A percentile compares a stretch with the other conserved stretches of the same genome.
These are phyloP conservation scores for Polypterus bichir DNA, from an alignment of 2,113 vertebrate species.

Conservation along the genomic window DNA sequence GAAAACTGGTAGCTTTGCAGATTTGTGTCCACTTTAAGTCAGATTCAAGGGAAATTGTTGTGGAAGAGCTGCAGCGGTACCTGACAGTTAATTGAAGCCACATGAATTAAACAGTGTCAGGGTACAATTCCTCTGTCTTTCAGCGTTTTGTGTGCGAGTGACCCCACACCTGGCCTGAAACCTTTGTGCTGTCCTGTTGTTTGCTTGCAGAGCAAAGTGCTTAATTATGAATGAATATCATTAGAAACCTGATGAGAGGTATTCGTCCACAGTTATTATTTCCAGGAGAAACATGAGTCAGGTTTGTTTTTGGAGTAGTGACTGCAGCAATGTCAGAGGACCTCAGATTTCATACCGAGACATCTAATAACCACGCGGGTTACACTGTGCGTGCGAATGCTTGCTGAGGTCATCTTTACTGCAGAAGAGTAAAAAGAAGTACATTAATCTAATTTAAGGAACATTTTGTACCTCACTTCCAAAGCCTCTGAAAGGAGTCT, in stretches of 20 bases:
- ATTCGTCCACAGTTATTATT: conserved; percentile 27
- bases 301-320: conserved; percentile 22
- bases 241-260: conserved; percentile 52
- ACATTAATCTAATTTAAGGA: too few relatives aligned
- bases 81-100: conserved; percentile 39
- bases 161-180: conserved; percentile 24
- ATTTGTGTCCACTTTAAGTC: too few relatives aligned
- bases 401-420: too few relatives aligned
- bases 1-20: too few relatives aligned
- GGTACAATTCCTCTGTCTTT: conserved; percentile 23
- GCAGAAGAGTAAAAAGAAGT: too few relatives aligned
- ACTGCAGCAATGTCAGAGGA: conserved; percentile 15
- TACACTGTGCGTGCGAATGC: not conserved
- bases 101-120: conserved; percentile 37
- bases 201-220: conserved; percentile 28
- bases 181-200: conserved; percentile 22
- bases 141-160: conserved; percentile 40
- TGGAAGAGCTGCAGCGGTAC: not conserved
- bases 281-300: conserved; percentile 30
- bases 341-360: conserved; percentile 32
- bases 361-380: conserved; percentile 18
- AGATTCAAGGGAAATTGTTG: not conserved
- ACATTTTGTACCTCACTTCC: too few relatives aligned
- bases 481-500: too few relatives aligned
- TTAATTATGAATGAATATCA: conserved; percentile 49